Evolutionary conservation across 2,888 invertebrate species (phyloP), one percentile per base, ranked within the genome.

Genomic region (Icerya purchasi): DNA sequence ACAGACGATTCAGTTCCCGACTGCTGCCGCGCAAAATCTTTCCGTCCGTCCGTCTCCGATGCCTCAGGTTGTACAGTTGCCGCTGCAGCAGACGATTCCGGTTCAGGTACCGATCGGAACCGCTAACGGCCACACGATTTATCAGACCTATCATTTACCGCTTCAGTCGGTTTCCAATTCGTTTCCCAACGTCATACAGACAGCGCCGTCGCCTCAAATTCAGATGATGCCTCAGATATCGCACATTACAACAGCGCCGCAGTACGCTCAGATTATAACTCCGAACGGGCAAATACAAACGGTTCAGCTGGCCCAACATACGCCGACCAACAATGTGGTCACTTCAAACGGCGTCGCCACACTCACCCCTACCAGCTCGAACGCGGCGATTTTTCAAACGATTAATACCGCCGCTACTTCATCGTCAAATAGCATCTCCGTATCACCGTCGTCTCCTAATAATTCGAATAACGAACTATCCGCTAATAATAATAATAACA

Each of bases 141-240:
- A 91, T 72, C 94, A 96, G 71, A 93, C 94, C 0, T 84, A 96
- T 1, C 93, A 94, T 70, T 83, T 96, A 67, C 94, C 94, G 0
- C 77, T 93, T 20, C 92, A 92, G 71, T 80, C 89, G 53, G 73
- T 83, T 51, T 75, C 78, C 1, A 75, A 75, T 50, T 75, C 78
- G 63, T 72, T 80, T 68, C 79, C 80, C 0, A 77, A 80, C 55
- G 76, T 80, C 50, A 72, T 76, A 22, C 75, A 75, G 67, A 69
- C 73, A 20, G 69, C 68, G 8, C 36, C 36, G 5, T 65, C 65
- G 36, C 66, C 72, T 2, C 79, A 79, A 8, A 73, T 84, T 68
- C 85, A 84, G 71, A 81, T 88, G 69, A 82, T 88, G 67, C 88
- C 87, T n/a, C 88, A 87, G 72, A 73, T 86, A 64, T 80, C 85